Evolutionary conservation across 2,797 vertebrate species (phyloP).

Genomic region (Clarias laeviceps): DNA sequence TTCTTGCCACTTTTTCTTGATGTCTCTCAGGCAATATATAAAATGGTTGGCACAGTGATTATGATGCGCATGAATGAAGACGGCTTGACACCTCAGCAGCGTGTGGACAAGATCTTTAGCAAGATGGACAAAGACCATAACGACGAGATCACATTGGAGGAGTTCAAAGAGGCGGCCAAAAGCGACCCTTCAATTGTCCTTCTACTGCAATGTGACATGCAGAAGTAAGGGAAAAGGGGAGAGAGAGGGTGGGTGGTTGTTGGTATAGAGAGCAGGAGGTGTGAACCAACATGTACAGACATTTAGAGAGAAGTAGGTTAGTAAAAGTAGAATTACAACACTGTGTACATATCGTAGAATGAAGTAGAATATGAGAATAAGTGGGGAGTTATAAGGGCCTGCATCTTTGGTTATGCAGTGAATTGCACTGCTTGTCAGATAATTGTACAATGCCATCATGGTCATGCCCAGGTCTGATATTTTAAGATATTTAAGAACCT

Average conservation of each 20-base stretch:
- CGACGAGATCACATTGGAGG: conserved; percentile 94
- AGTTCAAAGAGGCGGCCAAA: conserved; percentile 97
- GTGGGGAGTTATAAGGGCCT: neutral
- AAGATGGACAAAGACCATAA: conserved; percentile 99
- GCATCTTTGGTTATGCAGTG: conserved; percentile 6
- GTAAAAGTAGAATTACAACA: conserved; percentile 16
- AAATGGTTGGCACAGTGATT: conserved; percentile 98
- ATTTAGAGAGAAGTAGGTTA: conserved; percentile 44
- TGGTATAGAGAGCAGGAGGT: conserved; percentile 37
- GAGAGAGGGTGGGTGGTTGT: conserved; percentile 20
- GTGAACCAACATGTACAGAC: conserved; percentile 51
- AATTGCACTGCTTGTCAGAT: conserved; percentile 18
- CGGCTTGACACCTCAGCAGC: conserved; percentile 93
- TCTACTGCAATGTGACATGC: conserved; percentile 95
- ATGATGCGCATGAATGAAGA: conserved; percentile 99
- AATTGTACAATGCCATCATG: conserved; percentile 21
- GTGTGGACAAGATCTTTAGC: conserved; percentile 98
- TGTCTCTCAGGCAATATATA: conserved; percentile 89
- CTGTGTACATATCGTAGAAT: conserved; percentile 37
- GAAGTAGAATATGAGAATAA: conserved; percentile 15
- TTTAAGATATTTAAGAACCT: conserved; percentile 10
- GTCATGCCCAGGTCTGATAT: neutral
- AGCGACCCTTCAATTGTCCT: conserved; percentile 95
- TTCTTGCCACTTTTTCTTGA: neutral
- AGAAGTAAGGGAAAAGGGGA: conserved; percentile 80